Percentiles rank a stretch among this genome's conserved stretches.
These are phyloP conservation scores for Dermochelys coriacea DNA, from an alignment of 2,797 vertebrate genomes.

Conservation along the genomic window DNA sequence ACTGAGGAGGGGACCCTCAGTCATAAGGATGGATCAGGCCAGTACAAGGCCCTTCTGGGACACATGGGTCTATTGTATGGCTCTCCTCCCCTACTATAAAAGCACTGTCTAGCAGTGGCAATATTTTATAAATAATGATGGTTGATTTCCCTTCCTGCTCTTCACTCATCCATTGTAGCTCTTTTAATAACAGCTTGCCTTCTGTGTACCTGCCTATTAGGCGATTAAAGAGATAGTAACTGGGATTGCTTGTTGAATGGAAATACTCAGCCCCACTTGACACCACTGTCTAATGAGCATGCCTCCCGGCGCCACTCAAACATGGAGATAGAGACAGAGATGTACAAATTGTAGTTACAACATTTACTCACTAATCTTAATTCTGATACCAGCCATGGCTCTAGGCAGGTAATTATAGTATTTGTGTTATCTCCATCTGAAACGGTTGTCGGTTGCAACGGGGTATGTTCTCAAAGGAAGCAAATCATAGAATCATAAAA, in stretches of 20 bases:
- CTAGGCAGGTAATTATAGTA: conserved; percentile 3
- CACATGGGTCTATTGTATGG: neutral
- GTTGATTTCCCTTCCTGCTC: neutral
- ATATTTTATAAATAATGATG: neutral
- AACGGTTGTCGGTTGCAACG: neutral
- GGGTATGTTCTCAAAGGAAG: neutral
- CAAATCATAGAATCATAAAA: neutral
- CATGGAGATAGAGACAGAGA: neutral
- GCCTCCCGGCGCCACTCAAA: neutral
- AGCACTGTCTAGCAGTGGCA: too few species aligned
- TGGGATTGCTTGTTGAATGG: neutral
- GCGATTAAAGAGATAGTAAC: neutral
- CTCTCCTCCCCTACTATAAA: neutral
- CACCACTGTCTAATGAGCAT: neutral
- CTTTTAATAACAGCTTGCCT: neutral
- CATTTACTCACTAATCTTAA: neutral
- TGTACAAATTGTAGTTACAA: neutral
- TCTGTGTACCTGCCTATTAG: neutral
- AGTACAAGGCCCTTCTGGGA: neutral
- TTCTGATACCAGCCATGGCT: neutral
- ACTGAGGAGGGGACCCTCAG: too few species aligned
- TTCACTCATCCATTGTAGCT: neutral
- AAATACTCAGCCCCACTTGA: neutral
- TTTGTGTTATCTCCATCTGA: neutral
- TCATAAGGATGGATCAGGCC: neutral